phyloP scores from a whole-genome alignment of 2,797 vertebrate species.

The Passerculus sandwichensis region DNA sequence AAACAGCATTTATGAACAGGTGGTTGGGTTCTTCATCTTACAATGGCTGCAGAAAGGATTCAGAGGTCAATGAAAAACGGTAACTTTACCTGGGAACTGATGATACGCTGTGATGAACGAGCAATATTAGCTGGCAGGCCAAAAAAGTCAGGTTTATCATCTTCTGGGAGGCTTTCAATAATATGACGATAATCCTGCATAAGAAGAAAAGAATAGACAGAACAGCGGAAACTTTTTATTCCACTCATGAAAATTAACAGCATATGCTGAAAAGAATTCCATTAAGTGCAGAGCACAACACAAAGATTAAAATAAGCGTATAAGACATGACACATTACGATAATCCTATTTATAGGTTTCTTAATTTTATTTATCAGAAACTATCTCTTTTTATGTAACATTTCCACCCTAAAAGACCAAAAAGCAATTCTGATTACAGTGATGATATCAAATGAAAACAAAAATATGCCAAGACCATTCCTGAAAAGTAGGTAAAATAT shows the following conservation, averaged over 20 bases:
- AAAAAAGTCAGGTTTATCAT: slow-evolving; percentile 93
- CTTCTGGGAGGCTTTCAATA: slow-evolving; percentile 93
- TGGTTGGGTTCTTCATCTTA: background rate
- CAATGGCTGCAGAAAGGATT: background rate
- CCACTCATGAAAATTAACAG: background rate
- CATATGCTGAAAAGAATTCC: background rate
- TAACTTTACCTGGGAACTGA: slow-evolving; percentile 88
- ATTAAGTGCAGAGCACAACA: background rate
- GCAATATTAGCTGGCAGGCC: slow-evolving; percentile 96
- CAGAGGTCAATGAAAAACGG: background rate
- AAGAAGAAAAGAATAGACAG: background rate
- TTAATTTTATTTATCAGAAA: background rate
- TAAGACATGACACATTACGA: background rate
- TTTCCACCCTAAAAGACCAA: background rate
- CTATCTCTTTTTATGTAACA: background rate
- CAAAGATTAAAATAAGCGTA: background rate
- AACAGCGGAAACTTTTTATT: background rate
- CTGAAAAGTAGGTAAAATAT: background rate
- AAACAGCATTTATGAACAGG: background rate
- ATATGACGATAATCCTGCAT: slow-evolving; percentile 89
- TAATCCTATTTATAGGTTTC: background rate
- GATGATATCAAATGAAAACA: background rate
- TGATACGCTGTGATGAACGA: slow-evolving; percentile 91
- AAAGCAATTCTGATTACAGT: background rate
- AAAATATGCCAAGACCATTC: background rate